phyloP scores from a whole-genome alignment of 2,113 vertebrate genomes.

The Oreocharis arfaki region DNA sequence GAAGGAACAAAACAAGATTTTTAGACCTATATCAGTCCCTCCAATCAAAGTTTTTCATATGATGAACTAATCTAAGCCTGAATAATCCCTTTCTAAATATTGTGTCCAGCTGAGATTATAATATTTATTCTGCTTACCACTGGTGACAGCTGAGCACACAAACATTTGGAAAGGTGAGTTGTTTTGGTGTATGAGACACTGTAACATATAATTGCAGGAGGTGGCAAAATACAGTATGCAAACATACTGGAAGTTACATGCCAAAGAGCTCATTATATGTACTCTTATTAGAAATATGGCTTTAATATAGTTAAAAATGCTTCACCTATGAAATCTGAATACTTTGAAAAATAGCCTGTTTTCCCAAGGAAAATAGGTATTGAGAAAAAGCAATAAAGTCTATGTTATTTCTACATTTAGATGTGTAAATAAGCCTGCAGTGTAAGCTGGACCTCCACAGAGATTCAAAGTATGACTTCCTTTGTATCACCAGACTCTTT shows the following conservation, averaged over 20 bases:
- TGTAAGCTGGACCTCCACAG: background rate
- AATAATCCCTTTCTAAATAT: conserved; percentile 55
- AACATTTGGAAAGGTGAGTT: conserved; percentile 15
- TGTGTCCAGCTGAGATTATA: conserved; percentile 38
- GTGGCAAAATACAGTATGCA: background rate
- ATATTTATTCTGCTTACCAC: conserved; percentile 44
- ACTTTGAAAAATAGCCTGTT: conserved; percentile 13
- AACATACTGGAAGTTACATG: background rate
- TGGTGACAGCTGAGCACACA: conserved; percentile 45
- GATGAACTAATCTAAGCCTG: conserved; percentile 10
- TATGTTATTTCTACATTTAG: background rate
- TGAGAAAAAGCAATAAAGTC: conserved; percentile 19
- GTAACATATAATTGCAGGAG: conserved; percentile 6
- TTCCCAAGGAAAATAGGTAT: background rate
- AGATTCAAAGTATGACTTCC: background rate
- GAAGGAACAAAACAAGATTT: conserved; percentile 17
- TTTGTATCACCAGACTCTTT: background rate
- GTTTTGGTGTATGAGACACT: background rate
- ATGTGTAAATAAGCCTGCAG: conserved; percentile 6
- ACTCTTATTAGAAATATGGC: conserved; percentile 19
- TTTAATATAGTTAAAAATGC: background rate
- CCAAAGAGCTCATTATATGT: conserved; percentile 13
- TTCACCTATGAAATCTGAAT: background rate
- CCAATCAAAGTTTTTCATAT: background rate
- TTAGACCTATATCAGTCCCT: background rate